Base-by-base conservation (phyloP, 2,113 vertebrate genomes). In the Ptyas mucosa region DNA sequence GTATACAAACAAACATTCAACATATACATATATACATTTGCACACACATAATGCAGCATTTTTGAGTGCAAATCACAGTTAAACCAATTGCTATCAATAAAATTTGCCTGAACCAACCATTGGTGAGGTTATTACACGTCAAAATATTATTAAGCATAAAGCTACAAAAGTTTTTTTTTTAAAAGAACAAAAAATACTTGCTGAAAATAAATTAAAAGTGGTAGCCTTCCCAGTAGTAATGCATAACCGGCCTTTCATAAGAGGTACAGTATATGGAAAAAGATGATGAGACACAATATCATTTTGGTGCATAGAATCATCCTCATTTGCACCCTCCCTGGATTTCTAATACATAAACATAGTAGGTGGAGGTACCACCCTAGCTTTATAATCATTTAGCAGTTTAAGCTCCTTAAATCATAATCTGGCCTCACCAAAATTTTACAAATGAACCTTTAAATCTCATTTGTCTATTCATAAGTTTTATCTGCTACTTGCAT, bases 201-300 rank as follows among this genome's bases (percentile, higher is more conserved):
- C 94, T 86, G 90, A 91, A 12, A 93, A 96, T 96, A 96, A 97
- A 95, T 96, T 94, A 97, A 61, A 21, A n/a, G 0, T 34, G 75
- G 52, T 24, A 0, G 86, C 29, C 57, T 29, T 2, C 1, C 29
- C 29, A 87, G 21, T 24, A 51, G 29, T 21, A n/a, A n/a, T 39
- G 6, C n/a, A 51, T 29, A 55, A 34, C 43, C 8, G 46, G 57
- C 86, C 90, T 85, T 86, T 92, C 55, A 49, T 34, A 49, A 46
- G 90, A 55, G 34, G 34, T 85, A 12, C 8, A 55, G 34, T 85
- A 12, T 26, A 85, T 55, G 52, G 29, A 14, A 64, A 39, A 49
- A n/a, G n/a, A 46, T 10, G 7, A 51, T 20, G 21, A 26, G n/a
- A 9, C n/a, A 88, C 57, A 39, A 39, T 34, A 53, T 23, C 20